Base-by-base conservation (phyloP, 2,797 vertebrate genomes). In the Coccyzus lansbergi region DNA sequence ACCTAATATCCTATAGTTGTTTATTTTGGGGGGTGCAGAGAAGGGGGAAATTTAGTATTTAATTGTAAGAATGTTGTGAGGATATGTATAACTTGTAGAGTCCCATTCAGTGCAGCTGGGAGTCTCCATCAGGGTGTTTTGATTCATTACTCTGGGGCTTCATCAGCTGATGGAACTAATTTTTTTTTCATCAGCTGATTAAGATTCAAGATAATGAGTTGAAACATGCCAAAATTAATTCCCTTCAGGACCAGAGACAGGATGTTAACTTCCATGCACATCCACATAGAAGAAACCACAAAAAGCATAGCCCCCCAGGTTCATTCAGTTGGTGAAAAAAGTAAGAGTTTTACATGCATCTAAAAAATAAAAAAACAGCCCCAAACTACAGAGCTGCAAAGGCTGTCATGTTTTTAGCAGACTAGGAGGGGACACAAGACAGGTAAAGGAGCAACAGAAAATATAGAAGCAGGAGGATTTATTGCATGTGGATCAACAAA, bases 201-300 rank as follows among this genome's bases (percentile, higher is more conserved):
- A 97, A 97, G 94, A 96, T 96, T 98, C 97, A 97, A 96, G 93
- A 94, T 97, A 97, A 97, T 94, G 96, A 97, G 93, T 97, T 3
- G 76, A 97, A 98, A 96, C 90, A 89, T 93, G 94, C 90, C 95
- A 96, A 94, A 86, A 96, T 85, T 94, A 90, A 97, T 97, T 97
- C 95, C 92, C 93, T 92, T 83, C 76, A 97, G 91, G 40, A 38
- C 31, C 58, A 55, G 77, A 96, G 93, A 86, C 80, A 94, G 96
- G 75, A 96, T 94, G 95, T 90, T 95, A 96, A 85, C 92, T 91
- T 97, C 67, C 53, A 75, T 10, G 58, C 62, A 84, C 40, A 12
- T 42, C 49, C 80, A 86, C 33, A 67, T 58, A 79, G 88, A 90
- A 92, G 92, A 93, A 89, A 60, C 20, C 9, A 86, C 79, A 81